A percentile compares a stretch with the other conserved stretches of the same genome.
Conservation (phyloP, 2,113 vertebrate species). For the Crotalus viridis region DNA sequence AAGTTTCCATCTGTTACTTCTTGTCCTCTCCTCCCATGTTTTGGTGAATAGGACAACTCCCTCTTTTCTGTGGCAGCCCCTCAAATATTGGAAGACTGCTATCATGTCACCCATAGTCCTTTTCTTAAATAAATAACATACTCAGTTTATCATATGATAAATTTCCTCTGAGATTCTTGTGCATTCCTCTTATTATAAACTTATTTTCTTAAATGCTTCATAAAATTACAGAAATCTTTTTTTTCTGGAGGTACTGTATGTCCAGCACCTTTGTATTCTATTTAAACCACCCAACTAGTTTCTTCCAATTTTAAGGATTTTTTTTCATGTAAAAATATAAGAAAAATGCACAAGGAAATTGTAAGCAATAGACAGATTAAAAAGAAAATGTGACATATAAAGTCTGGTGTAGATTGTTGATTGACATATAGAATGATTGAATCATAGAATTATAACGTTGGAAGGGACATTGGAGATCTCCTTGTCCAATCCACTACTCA, state of each 20-base stretch:
- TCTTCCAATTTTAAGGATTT: neutral
- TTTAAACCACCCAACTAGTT: neutral
- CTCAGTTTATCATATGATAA: neutral
- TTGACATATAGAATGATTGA: too few species aligned
- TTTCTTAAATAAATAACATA: too few species aligned
- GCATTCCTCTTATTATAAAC: neutral
- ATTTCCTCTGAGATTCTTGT: neutral
- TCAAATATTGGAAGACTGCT: constrained; percentile 22
- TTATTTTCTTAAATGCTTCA: neutral
- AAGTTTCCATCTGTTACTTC: too few species aligned
- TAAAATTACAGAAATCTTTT: neutral
- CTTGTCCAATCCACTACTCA: neutral
- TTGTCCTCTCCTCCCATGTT: too few species aligned
- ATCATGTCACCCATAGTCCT: too few species aligned
- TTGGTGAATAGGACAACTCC: too few species aligned
- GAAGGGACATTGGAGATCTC: neutral
- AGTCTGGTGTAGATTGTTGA: neutral
- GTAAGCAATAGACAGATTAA: neutral
- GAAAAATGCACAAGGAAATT: neutral
- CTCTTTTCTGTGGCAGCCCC: too few species aligned
- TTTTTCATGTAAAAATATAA: neutral
- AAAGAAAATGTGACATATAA: neutral
- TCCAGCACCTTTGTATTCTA: neutral
- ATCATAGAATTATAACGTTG: neutral
- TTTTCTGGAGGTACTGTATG: neutral